These are phyloP conservation scores for Drosophila meridiana DNA, from an alignment of 2,888 invertebrate genomes.

Conservation along the genomic window DNA sequence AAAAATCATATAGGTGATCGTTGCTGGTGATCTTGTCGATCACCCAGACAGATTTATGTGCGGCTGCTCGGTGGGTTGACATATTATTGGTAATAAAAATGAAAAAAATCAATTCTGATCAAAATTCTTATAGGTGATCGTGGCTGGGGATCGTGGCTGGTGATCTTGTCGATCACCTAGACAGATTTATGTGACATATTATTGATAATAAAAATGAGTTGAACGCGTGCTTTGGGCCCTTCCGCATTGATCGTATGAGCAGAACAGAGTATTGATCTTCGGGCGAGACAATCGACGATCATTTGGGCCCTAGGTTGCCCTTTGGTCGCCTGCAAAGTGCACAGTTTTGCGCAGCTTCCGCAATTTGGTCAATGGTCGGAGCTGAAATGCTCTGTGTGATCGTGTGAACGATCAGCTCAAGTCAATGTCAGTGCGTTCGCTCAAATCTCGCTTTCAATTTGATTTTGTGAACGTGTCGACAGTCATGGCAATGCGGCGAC, in stretches of 20 bases:
- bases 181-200: constrained; percentile 45
- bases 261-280: constrained; percentile 21
- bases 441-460: constrained; percentile 64
- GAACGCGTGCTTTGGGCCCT: constrained; percentile 22
- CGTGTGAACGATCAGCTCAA: constrained; percentile 65
- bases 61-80: constrained; percentile 16
- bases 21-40: constrained; percentile 1
- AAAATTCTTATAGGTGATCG: constrained; percentile 2
- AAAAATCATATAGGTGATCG: constrained; percentile 3
- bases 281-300: neutral
- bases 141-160: too few relatives aligned
- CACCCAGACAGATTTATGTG: constrained; percentile 17
- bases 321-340: constrained; percentile 37
- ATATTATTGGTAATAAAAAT: constrained; percentile 48
- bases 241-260: constrained; percentile 37
- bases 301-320: constrained; percentile 25
- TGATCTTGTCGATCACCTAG: constrained; percentile 1
- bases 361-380: constrained; percentile 59
- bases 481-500: constrained; percentile 53
- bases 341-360: constrained; percentile 43
- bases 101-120: constrained; percentile 5
- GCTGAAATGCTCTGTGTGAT: constrained; percentile 22
- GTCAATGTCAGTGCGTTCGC: constrained; percentile 63
- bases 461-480: constrained; percentile 66
- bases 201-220: constrained; percentile 42